Evolutionary conservation across 2,113 vertebrate species (phyloP), one percentile per base, ranked within the genome.

Genomic region (Scophthalmus maximus): DNA sequence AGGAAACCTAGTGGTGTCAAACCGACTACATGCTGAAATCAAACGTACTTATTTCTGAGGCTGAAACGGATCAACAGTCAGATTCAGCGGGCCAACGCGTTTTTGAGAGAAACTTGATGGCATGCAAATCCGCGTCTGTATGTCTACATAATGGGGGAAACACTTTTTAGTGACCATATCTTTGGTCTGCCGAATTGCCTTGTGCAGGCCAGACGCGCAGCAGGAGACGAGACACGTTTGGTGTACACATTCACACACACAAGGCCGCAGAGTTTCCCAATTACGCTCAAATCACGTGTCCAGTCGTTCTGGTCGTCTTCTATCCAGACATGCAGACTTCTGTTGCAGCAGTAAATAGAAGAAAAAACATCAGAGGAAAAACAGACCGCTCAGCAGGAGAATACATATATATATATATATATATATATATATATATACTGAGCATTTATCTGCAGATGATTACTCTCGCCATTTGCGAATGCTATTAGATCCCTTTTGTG

Each of bases 391-490:
- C 47, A 52, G 53, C 73, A 57, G 68, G 55, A 60, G 36, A 72
- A 22, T 34, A n/a, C n/a, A n/a, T 25, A 55, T 68, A 46, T 6
- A 49, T 1, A n/a, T 25, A 59, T 18, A n/a, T 25, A 55, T 68
- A 46, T 6, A 49, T 1, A n/a, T 25, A 55, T 68, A 46, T 6
- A 49, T 1, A n/a, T 25, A 59, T 18, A n/a, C 5, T 2, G 27
- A 67, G 15, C 20, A 30, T 50, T 57, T 56, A 38, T 61, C 64
- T 57, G 49, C 65, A 32, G 44, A 60, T 75, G 72, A 75, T 72
- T 34, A 61, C 61, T 53, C 61, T 65, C 20, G 8, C 42, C 61
- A 71, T 57, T 72, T 82, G 26, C 66, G 27, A 69, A 82, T 53
- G 46, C 72, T 23, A 68, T 69, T 58, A 61, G 49, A 68, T 60